Conservation (phyloP, 2,113 vertebrate species). For the Erythrocercus mccallii region DNA sequence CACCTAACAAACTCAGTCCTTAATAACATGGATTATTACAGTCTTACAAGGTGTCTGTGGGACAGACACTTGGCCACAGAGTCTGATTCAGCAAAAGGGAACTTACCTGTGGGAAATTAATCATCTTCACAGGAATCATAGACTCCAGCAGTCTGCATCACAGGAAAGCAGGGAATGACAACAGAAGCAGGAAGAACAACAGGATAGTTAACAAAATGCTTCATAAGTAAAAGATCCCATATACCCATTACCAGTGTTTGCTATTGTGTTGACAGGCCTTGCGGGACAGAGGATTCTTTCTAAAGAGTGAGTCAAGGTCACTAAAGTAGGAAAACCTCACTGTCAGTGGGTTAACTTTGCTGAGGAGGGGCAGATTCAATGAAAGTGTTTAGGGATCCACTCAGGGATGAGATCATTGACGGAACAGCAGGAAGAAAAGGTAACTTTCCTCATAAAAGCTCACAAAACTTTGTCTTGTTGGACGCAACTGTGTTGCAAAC, state of each 20-base stretch:
- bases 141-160: conserved; percentile 88
- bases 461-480: neutral
- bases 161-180: neutral
- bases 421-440: neutral
- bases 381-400: neutral
- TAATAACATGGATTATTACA: neutral
- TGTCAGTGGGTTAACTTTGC: neutral
- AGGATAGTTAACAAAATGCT: neutral
- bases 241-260: neutral
- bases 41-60: neutral
- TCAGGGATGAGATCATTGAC: neutral
- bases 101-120: conserved; percentile 94
- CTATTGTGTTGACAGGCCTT: neutral
- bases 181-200: neutral
- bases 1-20: neutral
- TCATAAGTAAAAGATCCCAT: neutral
- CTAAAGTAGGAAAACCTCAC: neutral
- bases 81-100: neutral
- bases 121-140: conserved; percentile 92
- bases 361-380: neutral
- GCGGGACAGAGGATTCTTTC: neutral
- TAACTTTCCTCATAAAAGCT: neutral
- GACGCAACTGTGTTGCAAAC: neutral
- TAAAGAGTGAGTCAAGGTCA: neutral
- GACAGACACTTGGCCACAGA: neutral